Evolutionary conservation across 2,113 vertebrate genomes (phyloP).

Genomic region (Scomber scombrus): DNA sequence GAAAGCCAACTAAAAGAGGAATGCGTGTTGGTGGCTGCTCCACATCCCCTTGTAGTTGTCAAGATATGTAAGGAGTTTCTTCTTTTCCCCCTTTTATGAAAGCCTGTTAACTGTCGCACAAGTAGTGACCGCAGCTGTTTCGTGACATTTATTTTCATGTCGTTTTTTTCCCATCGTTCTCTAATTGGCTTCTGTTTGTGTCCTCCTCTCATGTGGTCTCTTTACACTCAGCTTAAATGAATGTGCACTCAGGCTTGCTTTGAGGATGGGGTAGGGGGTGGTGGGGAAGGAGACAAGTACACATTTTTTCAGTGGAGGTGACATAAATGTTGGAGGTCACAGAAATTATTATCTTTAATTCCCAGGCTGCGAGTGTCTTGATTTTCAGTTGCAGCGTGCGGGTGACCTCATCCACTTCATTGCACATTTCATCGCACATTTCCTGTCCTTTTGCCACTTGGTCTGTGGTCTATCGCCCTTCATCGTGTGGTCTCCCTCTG

Average conservation of each 20-base stretch:
- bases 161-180: conserved; percentile 57
- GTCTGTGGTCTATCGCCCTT: conserved; percentile 79
- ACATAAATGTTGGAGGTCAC: conserved; percentile 60
- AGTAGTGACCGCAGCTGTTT: conserved; percentile 78
- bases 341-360: conserved; percentile 79
- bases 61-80: conserved; percentile 66
- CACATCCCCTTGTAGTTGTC: conserved; percentile 77
- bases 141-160: conserved; percentile 79
- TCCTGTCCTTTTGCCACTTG: conserved; percentile 78
- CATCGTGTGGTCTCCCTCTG: conserved; percentile 79
- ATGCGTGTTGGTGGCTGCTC: conserved; percentile 62
- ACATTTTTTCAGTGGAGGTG: conserved; percentile 54
- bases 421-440: conserved; percentile 76
- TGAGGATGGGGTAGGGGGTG: neutral
- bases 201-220: conserved; percentile 81
- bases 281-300: neutral
- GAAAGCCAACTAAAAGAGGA: conserved; percentile 61
- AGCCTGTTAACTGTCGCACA: conserved; percentile 78
- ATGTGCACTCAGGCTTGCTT: conserved; percentile 54
- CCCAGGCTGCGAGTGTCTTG: conserved; percentile 56
- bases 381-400: conserved; percentile 65
- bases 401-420: conserved; percentile 74
- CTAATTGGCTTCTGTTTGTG: conserved; percentile 80
- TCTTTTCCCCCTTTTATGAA: conserved; percentile 71
- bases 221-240: conserved; percentile 70